A percentile compares a stretch with the other conserved stretches of the same genome.
Conservation (phyloP, 2,888 invertebrate genomes). For the Mythimna pallens region DNA sequence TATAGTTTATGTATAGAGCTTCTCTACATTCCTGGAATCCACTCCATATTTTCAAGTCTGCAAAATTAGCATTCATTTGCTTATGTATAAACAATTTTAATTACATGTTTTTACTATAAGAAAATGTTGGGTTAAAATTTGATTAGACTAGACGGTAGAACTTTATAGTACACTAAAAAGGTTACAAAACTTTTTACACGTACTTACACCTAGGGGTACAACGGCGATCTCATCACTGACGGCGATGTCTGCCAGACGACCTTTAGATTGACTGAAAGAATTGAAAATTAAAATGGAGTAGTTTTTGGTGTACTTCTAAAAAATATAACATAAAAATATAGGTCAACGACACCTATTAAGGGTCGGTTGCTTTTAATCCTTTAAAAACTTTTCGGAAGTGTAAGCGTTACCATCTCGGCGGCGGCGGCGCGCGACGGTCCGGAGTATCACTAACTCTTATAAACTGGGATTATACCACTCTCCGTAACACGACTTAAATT, state of each 20-base stretch:
- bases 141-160: constrained; percentile 10
- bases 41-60: background rate
- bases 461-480: constrained; percentile 81
- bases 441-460: constrained; percentile 83
- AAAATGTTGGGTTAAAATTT: constrained; percentile 29
- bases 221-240: too few species aligned
- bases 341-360: constrained; percentile 65
- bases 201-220: too few species aligned
- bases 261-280: too few species aligned
- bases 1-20: background rate
- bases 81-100: constrained; percentile 30
- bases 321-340: constrained; percentile 52
- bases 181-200: too few species aligned
- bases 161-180: too few species aligned
- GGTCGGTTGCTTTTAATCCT: constrained; percentile 75
- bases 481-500: constrained; percentile 79
- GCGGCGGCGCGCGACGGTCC: constrained; percentile 72
- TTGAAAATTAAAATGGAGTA: too few species aligned
- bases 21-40: background rate
- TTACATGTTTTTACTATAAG: constrained; percentile 15
- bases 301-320: too few species aligned
- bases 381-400: constrained; percentile 75
- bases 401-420: constrained; percentile 74
- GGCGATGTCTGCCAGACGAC: too few species aligned
- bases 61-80: constrained; percentile 17